Evolutionary conservation across 2,797 vertebrate genomes (phyloP).

Genomic region (Lophotriccus pileatus): DNA sequence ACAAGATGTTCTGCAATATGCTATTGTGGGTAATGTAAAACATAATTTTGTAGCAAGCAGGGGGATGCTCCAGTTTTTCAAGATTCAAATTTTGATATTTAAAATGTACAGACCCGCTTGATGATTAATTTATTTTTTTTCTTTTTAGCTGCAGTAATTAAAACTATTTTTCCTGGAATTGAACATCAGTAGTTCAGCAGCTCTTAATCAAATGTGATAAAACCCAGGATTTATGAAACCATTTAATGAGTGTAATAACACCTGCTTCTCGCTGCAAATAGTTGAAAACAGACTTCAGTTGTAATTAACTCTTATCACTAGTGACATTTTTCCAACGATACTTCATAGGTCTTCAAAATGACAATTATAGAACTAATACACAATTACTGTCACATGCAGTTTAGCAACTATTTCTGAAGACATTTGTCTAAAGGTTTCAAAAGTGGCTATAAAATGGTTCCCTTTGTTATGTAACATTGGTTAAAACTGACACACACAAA

Average conservation of each 20-base stretch:
- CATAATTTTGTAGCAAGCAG: slow-evolving; percentile 30
- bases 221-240: slow-evolving; percentile 75
- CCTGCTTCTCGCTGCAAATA: slow-evolving; percentile 75
- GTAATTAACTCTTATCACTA: slow-evolving; percentile 78
- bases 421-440: slow-evolving; percentile 76
- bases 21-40: slow-evolving; percentile 47
- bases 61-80: slow-evolving; percentile 12
- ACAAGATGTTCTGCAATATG: slow-evolving; percentile 53
- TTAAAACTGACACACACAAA: slow-evolving; percentile 36
- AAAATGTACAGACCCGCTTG: slow-evolving; percentile 13
- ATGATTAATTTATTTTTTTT: slow-evolving; percentile 10
- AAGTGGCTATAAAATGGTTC: slow-evolving; percentile 66
- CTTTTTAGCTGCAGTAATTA: slow-evolving; percentile 56
- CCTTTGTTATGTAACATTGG: slow-evolving; percentile 70
- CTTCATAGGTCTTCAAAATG: slow-evolving; percentile 78
- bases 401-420: slow-evolving; percentile 78
- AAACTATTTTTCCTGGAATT: slow-evolving; percentile 63
- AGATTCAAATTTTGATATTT: slow-evolving; percentile 52
- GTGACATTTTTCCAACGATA: slow-evolving; percentile 78
- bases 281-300: slow-evolving; percentile 78
- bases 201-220: slow-evolving; percentile 76
- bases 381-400: slow-evolving; percentile 80
- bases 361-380: slow-evolving; percentile 80
- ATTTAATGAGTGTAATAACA: slow-evolving; percentile 74
- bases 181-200: slow-evolving; percentile 65